Percentiles rank a stretch among this genome's conserved stretches.
These are phyloP conservation scores for Apogon talboti DNA, from an alignment of 2,797 vertebrate species.

Conservation along the genomic window DNA sequence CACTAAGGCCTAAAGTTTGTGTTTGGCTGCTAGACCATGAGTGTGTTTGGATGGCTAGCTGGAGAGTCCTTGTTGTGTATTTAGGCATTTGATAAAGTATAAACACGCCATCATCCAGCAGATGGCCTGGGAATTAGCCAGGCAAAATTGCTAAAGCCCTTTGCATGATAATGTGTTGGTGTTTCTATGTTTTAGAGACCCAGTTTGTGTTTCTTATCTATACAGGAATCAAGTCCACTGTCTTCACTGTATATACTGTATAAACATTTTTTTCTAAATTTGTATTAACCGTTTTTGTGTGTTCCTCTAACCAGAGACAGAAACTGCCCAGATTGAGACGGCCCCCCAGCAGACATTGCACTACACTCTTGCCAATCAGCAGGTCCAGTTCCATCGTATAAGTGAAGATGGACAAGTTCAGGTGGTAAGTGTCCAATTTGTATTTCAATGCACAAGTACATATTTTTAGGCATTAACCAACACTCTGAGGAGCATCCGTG, in stretches of 20 bases:
- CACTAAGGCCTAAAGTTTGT: conserved; percentile 54
- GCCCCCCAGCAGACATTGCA: conserved; percentile 93
- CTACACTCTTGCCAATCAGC: conserved; percentile 92
- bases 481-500: background rate
- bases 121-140: conserved; percentile 58
- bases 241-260: conserved; percentile 14
- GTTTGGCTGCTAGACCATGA: conserved; percentile 57
- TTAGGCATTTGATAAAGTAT: conserved; percentile 72
- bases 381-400: conserved; percentile 97
- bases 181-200: conserved; percentile 26
- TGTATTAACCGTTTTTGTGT: conserved; percentile 17
- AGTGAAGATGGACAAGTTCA: conserved; percentile 98
- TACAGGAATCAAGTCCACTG: conserved; percentile 14
- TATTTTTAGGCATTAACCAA: background rate
- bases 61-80: conserved; percentile 73
- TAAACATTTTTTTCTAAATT: background rate
- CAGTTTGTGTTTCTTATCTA: conserved; percentile 15
- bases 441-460: background rate
- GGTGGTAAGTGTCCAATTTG: conserved; percentile 88
- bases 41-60: conserved; percentile 67
- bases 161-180: conserved; percentile 18
- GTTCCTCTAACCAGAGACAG: conserved; percentile 84
- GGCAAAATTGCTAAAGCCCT: conserved; percentile 38
- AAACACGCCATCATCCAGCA: conserved; percentile 73
- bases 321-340: conserved; percentile 86